phyloP scores from a whole-genome alignment of 2,113 vertebrate species.

The Orthonyx spaldingii region DNA sequence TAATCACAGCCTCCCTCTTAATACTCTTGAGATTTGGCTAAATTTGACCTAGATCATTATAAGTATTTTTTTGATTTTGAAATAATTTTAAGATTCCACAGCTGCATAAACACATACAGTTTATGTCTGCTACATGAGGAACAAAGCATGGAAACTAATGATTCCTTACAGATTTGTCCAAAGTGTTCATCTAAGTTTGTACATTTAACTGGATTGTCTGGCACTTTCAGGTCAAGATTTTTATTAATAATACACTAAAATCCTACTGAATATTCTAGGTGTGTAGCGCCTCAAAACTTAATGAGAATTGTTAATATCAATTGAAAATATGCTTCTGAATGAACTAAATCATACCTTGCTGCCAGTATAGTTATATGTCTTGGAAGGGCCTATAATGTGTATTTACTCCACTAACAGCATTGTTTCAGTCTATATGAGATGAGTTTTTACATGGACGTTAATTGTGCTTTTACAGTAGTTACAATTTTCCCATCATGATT shows the following conservation, averaged over 20 bases:
- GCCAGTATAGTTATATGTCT: not conserved
- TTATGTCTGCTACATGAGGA: not conserved
- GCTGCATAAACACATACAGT: not conserved
- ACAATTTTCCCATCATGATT: not conserved
- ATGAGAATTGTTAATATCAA: not conserved
- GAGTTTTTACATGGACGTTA: not conserved
- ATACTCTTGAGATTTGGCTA: not conserved
- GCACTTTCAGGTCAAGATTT: not conserved
- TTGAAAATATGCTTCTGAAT: not conserved
- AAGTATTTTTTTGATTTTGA: not conserved
- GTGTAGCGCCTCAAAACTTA: not conserved
- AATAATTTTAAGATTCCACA: not conserved
- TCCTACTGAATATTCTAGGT: not conserved
- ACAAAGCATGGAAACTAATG: not conserved
- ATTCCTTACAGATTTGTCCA: not conserved
- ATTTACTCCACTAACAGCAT: not conserved
- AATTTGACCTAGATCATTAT: not conserved
- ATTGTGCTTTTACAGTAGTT: not conserved
- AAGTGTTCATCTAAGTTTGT: not conserved
- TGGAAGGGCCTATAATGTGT: not conserved
- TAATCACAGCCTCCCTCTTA: not conserved
- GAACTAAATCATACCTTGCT: not conserved
- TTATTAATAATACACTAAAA: not conserved
- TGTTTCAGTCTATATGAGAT: not conserved
- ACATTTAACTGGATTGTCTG: not conserved